Base-by-base conservation (phyloP, 2,888 invertebrate genomes). In the Lochmaea capreae region DNA sequence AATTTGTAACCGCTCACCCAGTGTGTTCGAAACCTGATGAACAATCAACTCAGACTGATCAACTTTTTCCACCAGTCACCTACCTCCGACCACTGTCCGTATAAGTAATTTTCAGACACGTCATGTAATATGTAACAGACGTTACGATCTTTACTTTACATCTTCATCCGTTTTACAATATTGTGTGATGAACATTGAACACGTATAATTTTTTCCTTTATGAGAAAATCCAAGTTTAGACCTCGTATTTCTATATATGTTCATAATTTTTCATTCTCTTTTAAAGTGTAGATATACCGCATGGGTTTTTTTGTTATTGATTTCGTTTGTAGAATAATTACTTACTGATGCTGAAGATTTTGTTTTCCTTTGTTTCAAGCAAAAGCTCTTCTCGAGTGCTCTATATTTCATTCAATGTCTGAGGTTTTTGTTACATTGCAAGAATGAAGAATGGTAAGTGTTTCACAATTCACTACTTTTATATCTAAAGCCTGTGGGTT, bases 61-160 rank as follows among this genome's bases (percentile, higher is more conserved):
- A 57, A 72, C 66, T 75, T 75, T 75, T 75, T 75, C 65, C 65
- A 43, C 11, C 22, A 61, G 59, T 75, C 75, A 75, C 75, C 75
- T 75, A 75, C 75, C 75, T 71, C 65, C 65, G 68, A 67, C 57
- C 39, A 59, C 46, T 14, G 61, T 71, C 75, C 72, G 66, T 75
- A 75, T 68, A 77, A 71, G 74, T 73, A 73, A 76, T 76, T 77
- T 71, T 73, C 72, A 71, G 69, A 71, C 74, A 62, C 70, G 76
- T 80, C 81, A 81, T 81, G 81, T 74, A 81, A 81, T 80, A 81
- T 81, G 79, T 76, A 81, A 78, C 80, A 76, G 76, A 74, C 77
- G 79, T 43, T 77, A 77, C 75, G 76, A 77, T 77, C 77, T 75
- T 74, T 76, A 68, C 74, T 67, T 79, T 80, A 81, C 80, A 79